Base-by-base conservation (phyloP, 2,888 invertebrate genomes). In the Neoitamus cyanurus region DNA sequence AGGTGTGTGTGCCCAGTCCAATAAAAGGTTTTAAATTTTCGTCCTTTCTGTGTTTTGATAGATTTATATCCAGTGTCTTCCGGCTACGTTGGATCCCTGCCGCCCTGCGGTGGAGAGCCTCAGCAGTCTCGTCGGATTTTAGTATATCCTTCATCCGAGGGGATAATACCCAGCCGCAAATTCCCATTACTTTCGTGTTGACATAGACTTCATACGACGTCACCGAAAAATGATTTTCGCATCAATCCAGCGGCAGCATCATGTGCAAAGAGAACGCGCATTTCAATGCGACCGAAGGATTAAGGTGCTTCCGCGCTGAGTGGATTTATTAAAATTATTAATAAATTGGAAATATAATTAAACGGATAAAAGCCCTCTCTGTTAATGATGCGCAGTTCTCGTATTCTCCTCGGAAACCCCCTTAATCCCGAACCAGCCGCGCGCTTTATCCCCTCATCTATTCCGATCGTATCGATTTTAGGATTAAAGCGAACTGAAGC, bases 391-490 rank as follows among this genome's bases (percentile, higher is more conserved):
- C 72, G 73, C 75, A 73, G 70, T 84, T 84, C 42, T n/a, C 30
- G 84, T 68, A 83, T 82, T 80, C 83, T 84, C 83, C 84, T 82
- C 82, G 77, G 37, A 83, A 78, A 84, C 83, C 72, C 86, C 75
- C 77, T 86, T 86, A 86, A 86, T 86, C 86, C 86, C 73, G 36
- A 75, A 46, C 46, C 85, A 70, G 72, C 72, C 80, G 31, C 73
- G 42, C 83, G 84, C 85, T 85, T 85, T 83, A 85, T 83, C 85
- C 80, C 36, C 82, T 75, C 82, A 82, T 82, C 83, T 83, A 85
- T 84, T 84, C 85, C 84, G 85, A 86, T 86, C 86, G 77, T 87
- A 89, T 89, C 87, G 88, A 89, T 89, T 89, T 88, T 88, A 78
- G 88, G 88, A 88, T 89, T 89, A 89, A 88, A 88, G 87, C 87